Evolutionary conservation across 2,113 vertebrate species (phyloP), one percentile per base, ranked within the genome.

Genomic region (Taurulus bubalis): DNA sequence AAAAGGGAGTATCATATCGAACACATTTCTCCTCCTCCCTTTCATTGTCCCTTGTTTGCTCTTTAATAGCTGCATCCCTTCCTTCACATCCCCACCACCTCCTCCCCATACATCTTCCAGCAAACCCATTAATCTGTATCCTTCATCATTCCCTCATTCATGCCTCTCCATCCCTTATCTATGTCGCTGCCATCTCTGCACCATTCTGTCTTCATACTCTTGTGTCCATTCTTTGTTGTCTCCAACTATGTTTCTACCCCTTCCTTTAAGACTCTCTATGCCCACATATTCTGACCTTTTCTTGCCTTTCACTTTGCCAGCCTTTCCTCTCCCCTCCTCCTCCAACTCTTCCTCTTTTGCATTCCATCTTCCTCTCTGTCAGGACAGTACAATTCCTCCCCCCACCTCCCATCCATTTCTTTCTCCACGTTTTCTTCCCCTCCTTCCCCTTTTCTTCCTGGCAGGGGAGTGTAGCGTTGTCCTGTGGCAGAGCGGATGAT

Each of bases 401-500:
- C 38, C 58, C n/a, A 47, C 73, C 32, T 73, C 26, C 51, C 28
- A 38, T 60, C n/a, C 40, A 18, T 32, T 73, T 78, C 36, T 66
- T 34, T 53, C 24, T 56, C 22, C 36, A n/a, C 34, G 68, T 58
- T 77, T 74, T 15, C 55, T 26, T 32, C 40, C 38, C 14, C 28
- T 49, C 24, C 82, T 14, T 51, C 66, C 66, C 34, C 15, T 53
- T 30, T 59, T 30, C 40, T 26, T 75, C 64, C 53, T 18, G 2
- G 63, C 47, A 65, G 82, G 80, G 58, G 68, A 79, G 59, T 71
- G 83, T 71, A 71, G 68, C 79, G 14, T 82, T 87, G 75, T 91
- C 85, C 73, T 82, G 59, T 80, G 66, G 42, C 80, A 75, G 85
- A 87, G 83, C 79, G 77, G 85, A 87, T 93, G 90, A 92, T 92